Conservation (phyloP, 2,113 vertebrate genomes). For the Esox niger region DNA sequence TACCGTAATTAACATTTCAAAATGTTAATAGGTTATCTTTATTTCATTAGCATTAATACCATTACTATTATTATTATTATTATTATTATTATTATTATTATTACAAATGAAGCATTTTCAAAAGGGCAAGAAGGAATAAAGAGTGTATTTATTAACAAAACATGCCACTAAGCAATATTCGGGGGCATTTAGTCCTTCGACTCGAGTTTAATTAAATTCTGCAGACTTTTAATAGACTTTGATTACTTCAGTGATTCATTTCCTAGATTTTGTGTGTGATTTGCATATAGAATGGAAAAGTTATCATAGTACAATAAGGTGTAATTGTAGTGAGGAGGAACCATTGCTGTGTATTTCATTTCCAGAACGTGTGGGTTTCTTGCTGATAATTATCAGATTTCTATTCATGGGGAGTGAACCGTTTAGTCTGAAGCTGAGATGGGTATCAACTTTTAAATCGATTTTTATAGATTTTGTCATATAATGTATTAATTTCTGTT, state of each 20-base stretch:
- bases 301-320: slow-evolving; percentile 6
- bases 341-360: background rate
- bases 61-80: background rate
- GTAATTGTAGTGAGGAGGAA: slow-evolving; percentile 3
- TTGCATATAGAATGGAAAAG: slow-evolving; percentile 7
- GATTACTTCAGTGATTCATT: slow-evolving; percentile 9
- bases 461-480: slow-evolving; percentile 4
- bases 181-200: background rate
- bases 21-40: background rate
- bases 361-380: background rate
- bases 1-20: background rate
- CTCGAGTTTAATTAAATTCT: background rate
- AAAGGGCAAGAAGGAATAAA: slow-evolving; percentile 1
- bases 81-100: background rate
- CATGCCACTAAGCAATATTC: background rate
- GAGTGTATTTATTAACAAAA: background rate
- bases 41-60: background rate
- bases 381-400: background rate
- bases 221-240: slow-evolving; percentile 7
- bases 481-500: background rate
- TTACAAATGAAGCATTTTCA: background rate
- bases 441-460: background rate
- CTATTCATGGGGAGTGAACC: slow-evolving; percentile 7
- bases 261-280: slow-evolving; percentile 1
- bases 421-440: background rate